Conservation (phyloP, 1,140 invertebrate genomes). For the Lasaia peninsularis region DNA sequence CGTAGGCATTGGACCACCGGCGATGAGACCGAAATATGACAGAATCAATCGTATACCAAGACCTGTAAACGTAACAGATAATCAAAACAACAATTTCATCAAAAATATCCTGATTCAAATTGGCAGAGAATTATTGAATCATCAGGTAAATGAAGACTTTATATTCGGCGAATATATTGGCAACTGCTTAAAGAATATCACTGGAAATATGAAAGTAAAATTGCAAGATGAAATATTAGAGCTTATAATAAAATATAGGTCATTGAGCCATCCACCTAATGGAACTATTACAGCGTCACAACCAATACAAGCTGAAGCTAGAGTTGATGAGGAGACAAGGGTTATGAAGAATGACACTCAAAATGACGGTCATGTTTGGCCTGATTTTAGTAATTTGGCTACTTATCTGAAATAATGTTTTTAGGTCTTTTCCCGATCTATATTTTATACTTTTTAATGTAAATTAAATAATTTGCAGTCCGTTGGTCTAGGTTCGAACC, state of each 20-base stretch:
- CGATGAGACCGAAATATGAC: constrained; percentile 49
- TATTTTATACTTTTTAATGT: no score
- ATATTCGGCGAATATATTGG: constrained; percentile 65
- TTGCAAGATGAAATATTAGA: constrained; percentile 66
- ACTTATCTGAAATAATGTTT: constrained; percentile 47
- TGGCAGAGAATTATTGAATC: constrained; percentile 51
- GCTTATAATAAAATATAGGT: constrained; percentile 57
- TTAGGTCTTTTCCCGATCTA: no score
- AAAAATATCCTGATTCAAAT: constrained; percentile 52
- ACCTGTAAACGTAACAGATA: constrained; percentile 18
- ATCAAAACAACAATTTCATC: constrained; percentile 31
- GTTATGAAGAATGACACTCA: constrained; percentile 31
- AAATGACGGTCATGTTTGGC: constrained; percentile 38
- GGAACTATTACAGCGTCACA: not conserved
- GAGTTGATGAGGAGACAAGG: constrained; percentile 39
- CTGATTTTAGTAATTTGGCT: constrained; percentile 59
- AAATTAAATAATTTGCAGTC: no score
- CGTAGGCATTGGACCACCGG: constrained; percentile 57
- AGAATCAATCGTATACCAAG: constrained; percentile 26
- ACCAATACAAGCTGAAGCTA: constrained; percentile 11
- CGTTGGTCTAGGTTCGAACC: no score
- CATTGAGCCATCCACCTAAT: constrained; percentile 20
- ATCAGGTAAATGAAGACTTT: constrained; percentile 60
- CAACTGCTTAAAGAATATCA: constrained; percentile 54
- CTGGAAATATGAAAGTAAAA: constrained; percentile 38